Percentiles rank a stretch among this genome's conserved stretches.
These are phyloP conservation scores for Porites cylindrica DNA, from an alignment of 92 coral and sea anemone genomes.

Conservation along the genomic window DNA sequence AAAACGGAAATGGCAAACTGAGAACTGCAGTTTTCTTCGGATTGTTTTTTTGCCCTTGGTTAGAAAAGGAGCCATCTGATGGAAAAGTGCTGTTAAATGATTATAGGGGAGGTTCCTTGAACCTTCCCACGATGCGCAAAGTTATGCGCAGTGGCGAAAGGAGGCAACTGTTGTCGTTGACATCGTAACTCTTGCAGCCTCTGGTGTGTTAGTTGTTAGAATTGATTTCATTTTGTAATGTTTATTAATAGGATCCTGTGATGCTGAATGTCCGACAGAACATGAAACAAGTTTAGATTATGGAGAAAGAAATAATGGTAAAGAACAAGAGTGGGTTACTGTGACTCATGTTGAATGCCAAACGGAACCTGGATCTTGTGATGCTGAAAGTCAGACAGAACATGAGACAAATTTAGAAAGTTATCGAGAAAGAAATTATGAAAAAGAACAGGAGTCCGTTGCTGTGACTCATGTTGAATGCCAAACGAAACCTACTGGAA, in stretches of 20 bases:
- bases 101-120: no score
- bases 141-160: no score
- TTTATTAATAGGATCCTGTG: neutral
- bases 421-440: neutral
- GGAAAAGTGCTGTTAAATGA: no score
- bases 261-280: conserved; percentile 25
- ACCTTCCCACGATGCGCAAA: no score
- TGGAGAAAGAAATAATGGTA: neutral
- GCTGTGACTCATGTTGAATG: neutral
- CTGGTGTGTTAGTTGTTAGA: no score
- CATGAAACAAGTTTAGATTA: neutral
- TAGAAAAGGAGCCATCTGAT: no score
- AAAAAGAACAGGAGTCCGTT: neutral
- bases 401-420: neutral
- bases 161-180: no score
- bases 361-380: conserved; percentile 12
- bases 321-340: neutral
- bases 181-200: no score
- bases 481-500: conserved; percentile 5
- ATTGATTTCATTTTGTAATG: neutral
- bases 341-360: conserved; percentile 7
- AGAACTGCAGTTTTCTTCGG: no score
- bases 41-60: no score
- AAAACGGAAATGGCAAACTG: no score
- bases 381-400: conserved; percentile 25